phyloP scores from a whole-genome alignment of 1,140 invertebrate species.

The Acromyrmex echinatior region DNA sequence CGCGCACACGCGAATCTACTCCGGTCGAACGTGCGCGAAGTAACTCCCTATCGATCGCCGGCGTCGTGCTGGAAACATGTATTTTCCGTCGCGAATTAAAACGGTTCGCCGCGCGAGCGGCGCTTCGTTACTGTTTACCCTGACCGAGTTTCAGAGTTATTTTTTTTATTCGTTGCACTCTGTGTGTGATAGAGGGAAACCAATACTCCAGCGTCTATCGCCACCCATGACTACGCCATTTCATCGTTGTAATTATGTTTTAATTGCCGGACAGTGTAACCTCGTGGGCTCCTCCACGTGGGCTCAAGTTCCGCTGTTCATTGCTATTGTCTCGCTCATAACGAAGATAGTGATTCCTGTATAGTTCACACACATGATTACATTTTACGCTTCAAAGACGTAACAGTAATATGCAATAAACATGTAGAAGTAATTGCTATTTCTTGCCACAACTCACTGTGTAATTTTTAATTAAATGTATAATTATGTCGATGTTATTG shows the following conservation, averaged over 20 bases:
- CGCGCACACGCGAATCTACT: slow-evolving; percentile 53
- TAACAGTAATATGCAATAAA: neutral
- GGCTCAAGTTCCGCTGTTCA: neutral
- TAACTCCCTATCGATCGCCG: slow-evolving; percentile 54
- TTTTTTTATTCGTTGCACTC: slow-evolving; percentile 48
- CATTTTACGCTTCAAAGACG: neutral
- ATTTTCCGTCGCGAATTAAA: slow-evolving; percentile 63
- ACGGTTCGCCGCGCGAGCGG: slow-evolving; percentile 49
- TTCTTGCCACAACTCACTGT: neutral
- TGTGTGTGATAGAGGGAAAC: slow-evolving; percentile 8
- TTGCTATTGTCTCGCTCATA: neutral
- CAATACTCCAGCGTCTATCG: slow-evolving; percentile 25
- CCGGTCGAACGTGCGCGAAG: slow-evolving; percentile 44
- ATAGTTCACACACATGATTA: neutral
- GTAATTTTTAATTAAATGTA: slow-evolving; percentile 4
- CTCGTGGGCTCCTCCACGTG: neutral
- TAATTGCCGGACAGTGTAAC: slow-evolving; percentile 30
- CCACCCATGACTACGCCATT: slow-evolving; percentile 19
- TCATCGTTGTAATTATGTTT: slow-evolving; percentile 37
- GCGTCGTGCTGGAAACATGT: slow-evolving; percentile 47
- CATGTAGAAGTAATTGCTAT: neutral
- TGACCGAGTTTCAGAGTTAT: slow-evolving; percentile 59
- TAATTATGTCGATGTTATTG: neutral
- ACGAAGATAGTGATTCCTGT: slow-evolving; percentile 2
- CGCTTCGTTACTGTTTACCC: slow-evolving; percentile 57